These are phyloP conservation scores for Cyprinella venusta DNA, from an alignment of 2,797 vertebrate species.

Conservation along the genomic window DNA sequence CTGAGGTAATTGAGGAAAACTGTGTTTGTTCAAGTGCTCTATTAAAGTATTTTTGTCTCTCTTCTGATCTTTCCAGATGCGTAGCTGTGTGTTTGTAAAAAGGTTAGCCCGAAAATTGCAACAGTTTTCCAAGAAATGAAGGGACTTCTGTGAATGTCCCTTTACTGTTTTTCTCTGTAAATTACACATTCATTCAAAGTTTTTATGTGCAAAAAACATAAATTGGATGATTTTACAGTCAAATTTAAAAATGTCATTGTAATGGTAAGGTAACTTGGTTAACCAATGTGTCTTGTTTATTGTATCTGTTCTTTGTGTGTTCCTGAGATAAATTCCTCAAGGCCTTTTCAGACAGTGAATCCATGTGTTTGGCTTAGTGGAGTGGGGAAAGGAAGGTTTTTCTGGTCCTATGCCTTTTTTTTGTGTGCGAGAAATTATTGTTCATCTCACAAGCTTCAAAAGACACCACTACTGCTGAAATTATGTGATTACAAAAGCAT, in stretches of 20 bases:
- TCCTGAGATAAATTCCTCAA: slow-evolving; percentile 11
- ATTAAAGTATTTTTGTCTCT: not conserved
- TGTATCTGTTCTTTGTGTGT: not conserved
- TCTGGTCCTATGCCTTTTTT: not conserved
- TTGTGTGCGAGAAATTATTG: not conserved
- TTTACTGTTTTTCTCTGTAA: not conserved
- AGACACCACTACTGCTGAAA: not conserved
- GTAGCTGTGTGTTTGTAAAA: not conserved
- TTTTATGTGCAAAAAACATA: not conserved
- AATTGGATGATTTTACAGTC: not conserved
- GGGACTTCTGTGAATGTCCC: not conserved
- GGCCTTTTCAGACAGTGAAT: slow-evolving; percentile 1
- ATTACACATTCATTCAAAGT: not conserved
- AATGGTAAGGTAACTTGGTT: not conserved
- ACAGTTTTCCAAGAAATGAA: not conserved
- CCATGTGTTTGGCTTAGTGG: not conserved
- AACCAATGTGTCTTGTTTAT: not conserved
- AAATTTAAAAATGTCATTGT: not conserved
- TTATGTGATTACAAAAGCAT: not conserved
- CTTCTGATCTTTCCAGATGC: not conserved
- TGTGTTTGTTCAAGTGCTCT: not conserved
- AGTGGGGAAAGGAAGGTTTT: not conserved
- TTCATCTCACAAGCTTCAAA: not conserved
- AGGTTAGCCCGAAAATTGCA: not conserved
- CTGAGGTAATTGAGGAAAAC: not conserved